phyloP scores from a whole-genome alignment of 2,113 vertebrate genomes.

The Indicator maculatus region DNA sequence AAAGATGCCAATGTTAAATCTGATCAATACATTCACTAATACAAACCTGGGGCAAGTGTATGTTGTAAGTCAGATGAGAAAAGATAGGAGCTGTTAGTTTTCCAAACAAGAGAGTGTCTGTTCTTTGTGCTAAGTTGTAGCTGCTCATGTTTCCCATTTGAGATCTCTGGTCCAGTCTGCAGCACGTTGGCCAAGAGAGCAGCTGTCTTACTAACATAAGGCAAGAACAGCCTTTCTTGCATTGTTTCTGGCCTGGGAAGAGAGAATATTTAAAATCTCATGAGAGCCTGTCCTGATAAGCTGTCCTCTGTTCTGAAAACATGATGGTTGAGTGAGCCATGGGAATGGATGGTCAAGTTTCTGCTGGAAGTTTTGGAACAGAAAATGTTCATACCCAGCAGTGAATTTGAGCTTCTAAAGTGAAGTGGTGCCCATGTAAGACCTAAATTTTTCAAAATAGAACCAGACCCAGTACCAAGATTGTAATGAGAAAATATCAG shows the following conservation, averaged over 20 bases:
- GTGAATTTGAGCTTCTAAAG: not conserved
- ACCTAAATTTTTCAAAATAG: not conserved
- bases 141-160: not conserved
- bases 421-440: not conserved
- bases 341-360: not conserved
- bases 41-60: no score
- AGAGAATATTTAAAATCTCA: constrained; percentile 9
- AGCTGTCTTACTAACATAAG: not conserved
- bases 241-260: not conserved
- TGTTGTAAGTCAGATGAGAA: not conserved
- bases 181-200: not conserved
- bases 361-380: not conserved
- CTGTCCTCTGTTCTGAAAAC: not conserved
- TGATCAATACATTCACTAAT: not conserved
- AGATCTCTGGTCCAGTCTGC: not conserved
- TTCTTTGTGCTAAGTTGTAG: not conserved
- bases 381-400: not conserved
- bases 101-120: not conserved
- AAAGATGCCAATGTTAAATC: not conserved
- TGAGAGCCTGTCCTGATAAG: not conserved
- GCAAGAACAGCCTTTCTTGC: not conserved
- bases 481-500: not conserved
- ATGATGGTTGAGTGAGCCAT: not conserved
- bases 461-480: not conserved
- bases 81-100: not conserved